Conservation (phyloP, 2,888 invertebrate genomes). For the Uropetala carovei region DNA sequence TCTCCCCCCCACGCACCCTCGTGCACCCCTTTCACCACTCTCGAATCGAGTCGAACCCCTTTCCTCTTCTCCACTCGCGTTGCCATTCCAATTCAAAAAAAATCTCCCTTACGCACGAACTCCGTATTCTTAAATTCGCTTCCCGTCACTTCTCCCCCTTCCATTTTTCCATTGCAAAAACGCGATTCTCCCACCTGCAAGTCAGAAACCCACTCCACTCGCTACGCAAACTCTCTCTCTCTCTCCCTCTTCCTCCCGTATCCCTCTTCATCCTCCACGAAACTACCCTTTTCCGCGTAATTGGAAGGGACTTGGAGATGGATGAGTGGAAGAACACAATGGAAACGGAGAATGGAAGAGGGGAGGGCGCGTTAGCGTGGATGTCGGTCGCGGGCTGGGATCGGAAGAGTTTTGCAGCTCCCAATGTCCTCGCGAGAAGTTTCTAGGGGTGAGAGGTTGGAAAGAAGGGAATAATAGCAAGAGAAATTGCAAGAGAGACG, state of each 20-base stretch:
- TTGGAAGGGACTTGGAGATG: constrained; percentile 16
- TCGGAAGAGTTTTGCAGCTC: constrained; percentile 3
- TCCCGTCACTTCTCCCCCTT: background rate
- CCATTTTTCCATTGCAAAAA: background rate
- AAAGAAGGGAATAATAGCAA: too few relatives aligned
- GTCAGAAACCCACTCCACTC: background rate
- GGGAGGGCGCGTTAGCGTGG: background rate
- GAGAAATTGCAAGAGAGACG: too few relatives aligned
- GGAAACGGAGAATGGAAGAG: background rate
- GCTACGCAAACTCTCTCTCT: background rate
- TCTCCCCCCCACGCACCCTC: too few relatives aligned
- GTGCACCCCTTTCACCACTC: background rate
- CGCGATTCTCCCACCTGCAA: background rate
- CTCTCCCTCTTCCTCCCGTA: background rate
- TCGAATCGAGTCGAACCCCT: background rate
- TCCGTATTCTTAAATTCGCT: background rate
- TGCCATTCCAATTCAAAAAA: background rate
- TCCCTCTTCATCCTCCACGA: background rate
- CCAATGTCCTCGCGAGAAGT: background rate
- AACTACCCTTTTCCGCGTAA: background rate
- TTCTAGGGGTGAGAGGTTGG: too few relatives aligned
- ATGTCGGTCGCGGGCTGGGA: constrained; percentile 17
- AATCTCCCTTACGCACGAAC: background rate
- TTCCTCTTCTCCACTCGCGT: background rate
- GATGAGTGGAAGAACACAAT: constrained; percentile 1